Conservation (phyloP, 1,140 invertebrate species). For the Latrodectus geometricus region DNA sequence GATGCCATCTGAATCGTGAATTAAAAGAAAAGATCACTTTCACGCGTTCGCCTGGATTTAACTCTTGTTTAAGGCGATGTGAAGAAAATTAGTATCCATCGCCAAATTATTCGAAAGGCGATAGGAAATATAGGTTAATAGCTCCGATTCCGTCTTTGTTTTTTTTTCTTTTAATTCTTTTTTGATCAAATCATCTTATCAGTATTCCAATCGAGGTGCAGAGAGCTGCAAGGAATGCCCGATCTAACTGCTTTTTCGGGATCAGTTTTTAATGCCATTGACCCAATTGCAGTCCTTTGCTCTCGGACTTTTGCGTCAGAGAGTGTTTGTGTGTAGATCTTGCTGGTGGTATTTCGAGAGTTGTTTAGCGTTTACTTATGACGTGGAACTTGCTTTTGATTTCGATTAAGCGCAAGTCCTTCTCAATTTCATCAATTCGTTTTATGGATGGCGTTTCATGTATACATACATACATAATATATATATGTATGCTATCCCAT, state of each 20-base stretch:
- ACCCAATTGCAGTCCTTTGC: constrained; percentile 42
- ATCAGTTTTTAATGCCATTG: constrained; percentile 49
- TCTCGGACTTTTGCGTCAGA: constrained; percentile 17
- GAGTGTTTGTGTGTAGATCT: too few relatives aligned
- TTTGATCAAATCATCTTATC: constrained; percentile 30
- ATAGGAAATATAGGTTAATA: constrained; percentile 46
- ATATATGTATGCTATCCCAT: too few relatives aligned
- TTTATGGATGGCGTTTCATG: too few relatives aligned
- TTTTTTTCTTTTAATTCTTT: constrained; percentile 6
- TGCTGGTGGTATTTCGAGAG: too few relatives aligned
- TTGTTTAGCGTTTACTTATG: too few relatives aligned
- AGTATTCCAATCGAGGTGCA: constrained; percentile 40
- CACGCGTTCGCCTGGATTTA: neutral
- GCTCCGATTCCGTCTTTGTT: constrained; percentile 22
- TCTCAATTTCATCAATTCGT: too few relatives aligned
- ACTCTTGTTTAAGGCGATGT: neutral
- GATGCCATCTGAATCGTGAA: neutral
- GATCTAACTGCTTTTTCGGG: constrained; percentile 31
- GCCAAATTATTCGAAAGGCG: neutral
- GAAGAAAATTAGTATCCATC: neutral
- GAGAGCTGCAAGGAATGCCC: constrained; percentile 16
- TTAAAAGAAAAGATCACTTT: constrained; percentile 2
- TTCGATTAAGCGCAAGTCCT: too few relatives aligned
- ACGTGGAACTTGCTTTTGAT: too few relatives aligned
- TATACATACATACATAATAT: too few relatives aligned